Conservation (phyloP, 2,113 vertebrate species). For the Polyodon spathula region DNA sequence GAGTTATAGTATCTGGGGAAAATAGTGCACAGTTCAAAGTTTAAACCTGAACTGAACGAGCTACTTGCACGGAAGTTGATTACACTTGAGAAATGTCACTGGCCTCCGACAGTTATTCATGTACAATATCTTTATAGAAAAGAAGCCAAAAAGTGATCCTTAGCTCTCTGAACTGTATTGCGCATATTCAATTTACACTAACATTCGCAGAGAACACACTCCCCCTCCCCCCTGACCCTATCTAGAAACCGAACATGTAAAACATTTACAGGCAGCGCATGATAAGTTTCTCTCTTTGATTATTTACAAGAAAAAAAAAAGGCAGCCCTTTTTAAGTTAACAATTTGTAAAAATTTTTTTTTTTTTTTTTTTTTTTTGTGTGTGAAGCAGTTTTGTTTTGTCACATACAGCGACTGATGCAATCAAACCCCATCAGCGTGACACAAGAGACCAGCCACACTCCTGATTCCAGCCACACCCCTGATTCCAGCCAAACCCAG, state of each 20-base stretch:
- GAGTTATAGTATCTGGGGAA: background rate
- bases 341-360: constrained; percentile 47
- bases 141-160: constrained; percentile 20
- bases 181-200: constrained; percentile 7
- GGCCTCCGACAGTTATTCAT: constrained; percentile 2
- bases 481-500: constrained; percentile 8
- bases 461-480: background rate
- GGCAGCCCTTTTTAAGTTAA: constrained; percentile 82
- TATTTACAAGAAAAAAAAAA: constrained; percentile 73
- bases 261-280: constrained; percentile 63
- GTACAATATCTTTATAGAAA: constrained; percentile 25
- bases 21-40: background rate
- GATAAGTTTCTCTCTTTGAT: constrained; percentile 43
- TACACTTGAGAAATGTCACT: constrained; percentile 3
- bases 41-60: constrained; percentile 1
- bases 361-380: constrained; percentile 35
- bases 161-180: constrained; percentile 17
- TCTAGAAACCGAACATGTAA: constrained; percentile 45
- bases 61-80: constrained; percentile 7
- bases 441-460: background rate
- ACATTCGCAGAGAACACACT: constrained; percentile 11
- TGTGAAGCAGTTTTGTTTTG: constrained; percentile 54
- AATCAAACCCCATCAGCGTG: constrained; percentile 26
- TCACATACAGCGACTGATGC: constrained; percentile 31
- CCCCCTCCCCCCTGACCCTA: constrained; percentile 6